Evolutionary conservation across 2,113 vertebrate genomes (phyloP).

Genomic region (Nycticebus coucang): DNA sequence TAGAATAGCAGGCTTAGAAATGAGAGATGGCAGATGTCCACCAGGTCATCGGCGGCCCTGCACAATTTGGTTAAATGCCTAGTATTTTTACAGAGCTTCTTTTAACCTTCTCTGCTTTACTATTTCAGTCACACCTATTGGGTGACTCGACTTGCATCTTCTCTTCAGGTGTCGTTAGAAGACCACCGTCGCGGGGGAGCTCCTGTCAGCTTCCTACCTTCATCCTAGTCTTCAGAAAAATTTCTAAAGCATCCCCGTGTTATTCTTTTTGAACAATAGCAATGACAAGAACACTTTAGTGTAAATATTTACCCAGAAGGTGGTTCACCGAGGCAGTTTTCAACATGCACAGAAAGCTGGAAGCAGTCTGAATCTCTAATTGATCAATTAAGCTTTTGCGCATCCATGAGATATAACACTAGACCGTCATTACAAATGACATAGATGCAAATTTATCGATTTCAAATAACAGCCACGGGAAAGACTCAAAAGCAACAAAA

Average conservation of each 20-base stretch:
- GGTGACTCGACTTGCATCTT: background rate
- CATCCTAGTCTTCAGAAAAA: background rate
- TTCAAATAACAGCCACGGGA: background rate
- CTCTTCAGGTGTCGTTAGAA: background rate
- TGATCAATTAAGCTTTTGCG: background rate
- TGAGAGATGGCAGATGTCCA: slow-evolving; percentile 64
- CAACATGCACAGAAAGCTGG: background rate
- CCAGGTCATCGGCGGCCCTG: slow-evolving; percentile 49
- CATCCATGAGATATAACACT: rapidly evolving
- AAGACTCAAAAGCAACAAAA: background rate
- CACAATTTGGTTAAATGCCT: slow-evolving; percentile 55
- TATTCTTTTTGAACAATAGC: background rate
- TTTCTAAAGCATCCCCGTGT: background rate
- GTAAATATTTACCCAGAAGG: background rate
- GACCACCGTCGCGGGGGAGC: background rate
- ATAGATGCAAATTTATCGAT: background rate
- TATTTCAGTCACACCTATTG: slow-evolving; percentile 40
- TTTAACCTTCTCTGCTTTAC: slow-evolving; percentile 5
- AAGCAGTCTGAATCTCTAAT: background rate
- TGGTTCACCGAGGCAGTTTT: background rate
- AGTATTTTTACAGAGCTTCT: slow-evolving; percentile 46
- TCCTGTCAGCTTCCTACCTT: background rate
- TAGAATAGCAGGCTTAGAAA: slow-evolving; percentile 72
- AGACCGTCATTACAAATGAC: background rate
- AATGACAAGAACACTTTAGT: background rate